Percentiles rank a stretch among this genome's conserved stretches.
Conservation (phyloP, 37 sponge, comb jelly and placozoan species). For the Mnemiopsis leidyi region DNA sequence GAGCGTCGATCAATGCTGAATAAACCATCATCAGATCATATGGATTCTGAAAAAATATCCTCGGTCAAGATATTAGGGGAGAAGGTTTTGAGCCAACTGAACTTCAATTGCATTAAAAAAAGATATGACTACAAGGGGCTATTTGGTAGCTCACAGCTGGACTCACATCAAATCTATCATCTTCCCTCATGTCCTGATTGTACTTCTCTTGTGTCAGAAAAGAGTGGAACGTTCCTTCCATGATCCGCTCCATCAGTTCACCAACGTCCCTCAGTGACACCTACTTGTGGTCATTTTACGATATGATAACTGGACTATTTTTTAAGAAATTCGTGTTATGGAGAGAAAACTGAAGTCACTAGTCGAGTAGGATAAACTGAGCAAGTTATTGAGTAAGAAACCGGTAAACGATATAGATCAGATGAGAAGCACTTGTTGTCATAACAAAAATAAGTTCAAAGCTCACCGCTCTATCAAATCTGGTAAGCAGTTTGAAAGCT, state of each 20-base stretch:
- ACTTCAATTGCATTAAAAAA: no score
- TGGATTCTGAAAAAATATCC: conserved; percentile 36
- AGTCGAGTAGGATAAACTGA: no score
- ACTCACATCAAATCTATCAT: conserved; percentile 61
- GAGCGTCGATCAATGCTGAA: conserved; percentile 53
- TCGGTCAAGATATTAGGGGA: not conserved
- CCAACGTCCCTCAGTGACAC: conserved; percentile 2
- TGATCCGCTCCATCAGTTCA: conserved; percentile 59
- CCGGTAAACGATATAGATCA: no score
- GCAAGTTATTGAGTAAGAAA: no score
- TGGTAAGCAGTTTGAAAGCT: conserved; percentile 39
- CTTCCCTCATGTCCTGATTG: conserved; percentile 60
- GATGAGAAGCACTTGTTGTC: no score
- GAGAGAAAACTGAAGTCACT: no score
- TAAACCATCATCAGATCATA: conserved; percentile 59
- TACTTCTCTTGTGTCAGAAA: conserved; percentile 62
- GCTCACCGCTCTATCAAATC: conserved; percentile 57
- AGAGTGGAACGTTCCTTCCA: conserved; percentile 64
- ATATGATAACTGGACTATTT: no score
- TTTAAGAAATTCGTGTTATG: no score
- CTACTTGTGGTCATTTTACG: not conserved
- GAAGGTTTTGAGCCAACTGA: not conserved
- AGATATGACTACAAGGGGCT: no score
- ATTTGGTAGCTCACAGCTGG: no score
- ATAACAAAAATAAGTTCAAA: no score